Base-by-base conservation (phyloP, 2,888 invertebrate species). In the Microchrysa polita region DNA sequence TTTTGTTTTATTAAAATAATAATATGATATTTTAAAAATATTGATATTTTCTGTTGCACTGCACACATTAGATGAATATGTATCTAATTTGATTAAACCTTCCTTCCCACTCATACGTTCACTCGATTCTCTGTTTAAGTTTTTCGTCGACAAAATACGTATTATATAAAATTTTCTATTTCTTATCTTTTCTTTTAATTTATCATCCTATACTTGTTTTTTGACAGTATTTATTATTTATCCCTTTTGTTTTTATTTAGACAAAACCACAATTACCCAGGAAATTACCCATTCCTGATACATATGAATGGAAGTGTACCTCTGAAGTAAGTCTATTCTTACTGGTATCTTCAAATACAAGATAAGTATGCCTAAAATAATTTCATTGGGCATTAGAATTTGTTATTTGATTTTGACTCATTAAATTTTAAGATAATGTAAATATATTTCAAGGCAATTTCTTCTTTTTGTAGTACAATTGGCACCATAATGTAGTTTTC, bases 261-360 rank as follows among this genome's bases (percentile, higher is more conserved):
- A 65, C 65, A 44, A 65, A 65, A 65, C 65, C 48, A 65, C 44
- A 22, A 44, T 65, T 65, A 65, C 65, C 65, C 23, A 65, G 65
- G 65, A 65, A 65, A 18, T 48, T 65, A 48, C 65, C 65, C 18
- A 65, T 65, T 65, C 65, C 65, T 65, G 65, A 65, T 20, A 48
- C 42, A 44, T 65, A 65, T 65, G 65, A 65, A 65, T 65, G 65
- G 65, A 65, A 65, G 16, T 65, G 65, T 65, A 65, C 65, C 44
- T 65, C 65, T 65, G 65, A 65, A 14, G 65, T 65, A 65, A 65
- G 65, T 65, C 65, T 65, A 65, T 65, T 65, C 65, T 65, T 65
- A 65, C 65, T 65, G 65, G 65, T 65, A 65, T 27, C 65, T 65
- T 65, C 65, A 65, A 65, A 65, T 48, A 65, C 48, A 65, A 65